phyloP scores from a whole-genome alignment of 1,140 invertebrate species.

The Chrysomallon squamiferum region DNA sequence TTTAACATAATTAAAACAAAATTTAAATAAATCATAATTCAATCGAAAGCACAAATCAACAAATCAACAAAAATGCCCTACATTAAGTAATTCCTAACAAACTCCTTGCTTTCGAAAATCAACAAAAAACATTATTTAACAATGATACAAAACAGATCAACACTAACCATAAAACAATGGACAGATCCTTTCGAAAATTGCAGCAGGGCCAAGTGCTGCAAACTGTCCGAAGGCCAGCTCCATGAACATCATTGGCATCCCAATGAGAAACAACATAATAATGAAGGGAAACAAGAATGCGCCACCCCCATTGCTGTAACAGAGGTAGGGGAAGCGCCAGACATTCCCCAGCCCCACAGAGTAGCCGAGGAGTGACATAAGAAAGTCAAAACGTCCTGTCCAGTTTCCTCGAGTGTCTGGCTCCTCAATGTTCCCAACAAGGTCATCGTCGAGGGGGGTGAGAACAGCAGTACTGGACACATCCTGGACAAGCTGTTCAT shows the following conservation, averaged over 20 bases:
- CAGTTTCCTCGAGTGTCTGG: slow-evolving; percentile 68
- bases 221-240: slow-evolving; percentile 65
- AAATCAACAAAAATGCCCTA: too few relatives aligned
- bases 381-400: slow-evolving; percentile 66
- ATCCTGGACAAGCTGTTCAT: slow-evolving; percentile 52
- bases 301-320: slow-evolving; percentile 93
- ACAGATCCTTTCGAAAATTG: slow-evolving; percentile 83
- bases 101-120: too few relatives aligned
- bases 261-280: slow-evolving; percentile 60
- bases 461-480: slow-evolving; percentile 57
- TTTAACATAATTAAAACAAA: too few relatives aligned
- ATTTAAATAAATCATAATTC: too few relatives aligned
- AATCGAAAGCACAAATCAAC: too few relatives aligned
- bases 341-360: slow-evolving; percentile 83
- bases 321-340: slow-evolving; percentile 94
- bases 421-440: slow-evolving; percentile 68
- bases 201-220: slow-evolving; percentile 61
- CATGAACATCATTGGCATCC: slow-evolving; percentile 64
- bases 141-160: too few relatives aligned
- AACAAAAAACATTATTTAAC: too few relatives aligned
- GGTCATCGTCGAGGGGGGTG: slow-evolving; percentile 52
- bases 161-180: slow-evolving; percentile 89
- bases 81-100: too few relatives aligned
- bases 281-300: slow-evolving; percentile 5
- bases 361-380: slow-evolving; percentile 66